phyloP scores from a whole-genome alignment of 2,113 vertebrate genomes.

The Himantopus leucocephalus region DNA sequence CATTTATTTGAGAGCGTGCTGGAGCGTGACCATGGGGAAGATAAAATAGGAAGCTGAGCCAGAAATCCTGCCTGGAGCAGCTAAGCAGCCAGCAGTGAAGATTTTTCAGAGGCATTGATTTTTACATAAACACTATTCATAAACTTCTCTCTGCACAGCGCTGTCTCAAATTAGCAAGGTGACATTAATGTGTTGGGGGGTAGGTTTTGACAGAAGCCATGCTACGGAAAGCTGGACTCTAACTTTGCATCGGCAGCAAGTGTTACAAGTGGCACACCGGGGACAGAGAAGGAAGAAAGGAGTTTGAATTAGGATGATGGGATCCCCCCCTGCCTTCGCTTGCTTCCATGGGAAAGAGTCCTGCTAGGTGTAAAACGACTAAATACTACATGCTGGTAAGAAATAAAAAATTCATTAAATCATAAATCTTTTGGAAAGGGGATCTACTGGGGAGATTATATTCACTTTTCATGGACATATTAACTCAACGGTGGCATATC shows the following conservation, averaged over 20 bases:
- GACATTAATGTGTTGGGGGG: background rate
- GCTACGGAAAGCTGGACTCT: background rate
- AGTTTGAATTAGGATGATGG: background rate
- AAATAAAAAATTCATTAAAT: conserved; percentile 46
- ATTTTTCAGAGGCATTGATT: background rate
- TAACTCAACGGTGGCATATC: conserved; percentile 50
- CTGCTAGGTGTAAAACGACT: conserved; percentile 28
- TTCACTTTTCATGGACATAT: conserved; percentile 11
- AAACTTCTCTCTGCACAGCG: background rate
- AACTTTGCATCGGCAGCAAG: background rate
- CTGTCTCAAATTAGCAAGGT: background rate
- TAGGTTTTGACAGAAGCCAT: background rate
- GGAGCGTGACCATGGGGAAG: background rate
- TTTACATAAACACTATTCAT: background rate
- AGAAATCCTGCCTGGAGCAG: conserved; percentile 24
- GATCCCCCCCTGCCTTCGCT: background rate
- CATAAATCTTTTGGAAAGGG: conserved; percentile 50
- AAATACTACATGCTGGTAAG: background rate
- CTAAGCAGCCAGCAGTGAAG: background rate
- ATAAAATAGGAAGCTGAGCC: background rate
- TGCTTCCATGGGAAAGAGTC: background rate
- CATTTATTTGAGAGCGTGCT: background rate
- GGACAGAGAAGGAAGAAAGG: background rate
- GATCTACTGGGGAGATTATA: conserved; percentile 35
- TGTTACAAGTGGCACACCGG: background rate